phyloP scores from a whole-genome alignment of 2,113 vertebrate genomes.

The Dromaius novaehollandiae region DNA sequence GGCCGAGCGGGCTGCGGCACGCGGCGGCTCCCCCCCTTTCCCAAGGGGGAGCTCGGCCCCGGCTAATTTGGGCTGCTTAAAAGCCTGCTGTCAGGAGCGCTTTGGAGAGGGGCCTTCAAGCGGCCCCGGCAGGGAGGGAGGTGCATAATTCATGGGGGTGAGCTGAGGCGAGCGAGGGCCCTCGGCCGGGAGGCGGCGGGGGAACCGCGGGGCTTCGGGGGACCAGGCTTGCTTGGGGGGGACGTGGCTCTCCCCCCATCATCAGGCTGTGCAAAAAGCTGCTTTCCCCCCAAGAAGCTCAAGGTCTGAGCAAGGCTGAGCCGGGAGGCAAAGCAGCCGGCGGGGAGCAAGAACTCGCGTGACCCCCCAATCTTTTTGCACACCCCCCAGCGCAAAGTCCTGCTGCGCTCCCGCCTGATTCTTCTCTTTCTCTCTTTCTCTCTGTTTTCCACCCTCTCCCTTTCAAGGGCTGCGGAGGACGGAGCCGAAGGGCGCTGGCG shows the following conservation, averaged over 20 bases:
- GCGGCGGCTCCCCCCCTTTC: not conserved
- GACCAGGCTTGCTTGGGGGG: no score
- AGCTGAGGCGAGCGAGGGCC: constrained; percentile 24
- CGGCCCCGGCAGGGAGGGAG: not conserved
- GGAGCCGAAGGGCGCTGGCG: not conserved
- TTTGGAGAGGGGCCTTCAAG: constrained; percentile 68
- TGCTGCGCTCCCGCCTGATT: constrained; percentile 32
- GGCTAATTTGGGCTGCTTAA: constrained; percentile 63
- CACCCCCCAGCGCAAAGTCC: not conserved
- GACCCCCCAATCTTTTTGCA: not conserved
- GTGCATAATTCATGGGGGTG: constrained; percentile 65
- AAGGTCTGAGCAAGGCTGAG: no score
- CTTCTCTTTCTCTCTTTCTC: constrained; percentile 2
- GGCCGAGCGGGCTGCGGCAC: not conserved
- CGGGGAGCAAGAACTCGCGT: not conserved
- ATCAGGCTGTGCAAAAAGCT: no score
- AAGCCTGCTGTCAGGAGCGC: constrained; percentile 69
- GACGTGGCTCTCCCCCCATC: no score
- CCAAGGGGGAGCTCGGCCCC: not conserved
- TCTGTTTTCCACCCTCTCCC: not conserved
- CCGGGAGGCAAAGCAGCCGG: not conserved
- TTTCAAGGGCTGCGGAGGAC: constrained; percentile 57
- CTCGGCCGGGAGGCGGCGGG: not conserved
- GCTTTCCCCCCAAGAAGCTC: no score
- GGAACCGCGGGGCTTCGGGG: no score